phyloP scores from a whole-genome alignment of 2,797 vertebrate species.

The Enteromius mattozi region DNA sequence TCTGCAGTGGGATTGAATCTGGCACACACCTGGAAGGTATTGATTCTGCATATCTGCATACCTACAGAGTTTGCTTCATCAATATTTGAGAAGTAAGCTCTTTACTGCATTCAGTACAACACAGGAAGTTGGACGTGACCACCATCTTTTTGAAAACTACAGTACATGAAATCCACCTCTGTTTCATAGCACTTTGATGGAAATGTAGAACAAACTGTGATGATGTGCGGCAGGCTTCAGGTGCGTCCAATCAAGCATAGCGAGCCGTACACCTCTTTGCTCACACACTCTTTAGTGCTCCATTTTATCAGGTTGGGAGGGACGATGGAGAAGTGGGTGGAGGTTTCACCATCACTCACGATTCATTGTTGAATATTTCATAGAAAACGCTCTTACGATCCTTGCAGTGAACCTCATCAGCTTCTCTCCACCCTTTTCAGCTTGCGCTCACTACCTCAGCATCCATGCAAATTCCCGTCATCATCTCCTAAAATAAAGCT shows the following conservation, averaged over 20 bases:
- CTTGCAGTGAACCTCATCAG: slow-evolving; percentile 31
- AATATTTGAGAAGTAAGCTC: neutral
- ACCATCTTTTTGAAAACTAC: neutral
- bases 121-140: neutral
- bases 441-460: slow-evolving; percentile 25
- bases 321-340: slow-evolving; percentile 32
- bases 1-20: neutral
- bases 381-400: slow-evolving; percentile 33
- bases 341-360: slow-evolving; percentile 38
- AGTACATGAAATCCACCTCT: neutral
- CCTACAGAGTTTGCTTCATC: neutral
- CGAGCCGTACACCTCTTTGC: neutral
- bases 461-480: slow-evolving; percentile 44
- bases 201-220: slow-evolving; percentile 6
- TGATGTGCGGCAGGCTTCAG: neutral
- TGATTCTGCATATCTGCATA: neutral
- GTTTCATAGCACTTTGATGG: neutral
- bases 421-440: slow-evolving; percentile 34
- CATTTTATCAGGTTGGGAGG: slow-evolving; percentile 14
- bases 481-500: slow-evolving; percentile 60
- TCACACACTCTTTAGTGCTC: slow-evolving; percentile 6
- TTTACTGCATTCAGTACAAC: neutral
- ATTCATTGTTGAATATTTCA: slow-evolving; percentile 42
- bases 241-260: neutral
- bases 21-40: neutral